These are phyloP conservation scores for Oxyscelio sp. DNA, from an alignment of 2,888 invertebrate species.

Conservation along the genomic window DNA sequence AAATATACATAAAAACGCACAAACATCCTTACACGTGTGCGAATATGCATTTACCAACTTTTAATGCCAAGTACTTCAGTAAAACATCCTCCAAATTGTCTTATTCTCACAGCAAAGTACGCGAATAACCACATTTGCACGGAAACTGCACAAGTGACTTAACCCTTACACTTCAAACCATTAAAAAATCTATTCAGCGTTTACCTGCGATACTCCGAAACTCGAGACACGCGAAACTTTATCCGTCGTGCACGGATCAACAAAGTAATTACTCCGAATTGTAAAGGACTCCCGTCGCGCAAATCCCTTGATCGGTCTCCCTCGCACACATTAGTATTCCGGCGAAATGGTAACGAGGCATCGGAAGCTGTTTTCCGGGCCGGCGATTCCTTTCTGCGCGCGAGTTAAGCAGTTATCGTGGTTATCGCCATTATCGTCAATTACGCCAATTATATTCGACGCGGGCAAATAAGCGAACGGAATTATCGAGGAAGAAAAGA, in stretches of 20 bases:
- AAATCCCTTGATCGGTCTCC: conserved; percentile 17
- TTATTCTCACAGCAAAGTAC: too few relatives aligned
- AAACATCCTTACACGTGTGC: too few relatives aligned
- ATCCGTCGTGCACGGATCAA: conserved; percentile 54
- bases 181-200: conserved; percentile 7
- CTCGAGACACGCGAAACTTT: conserved; percentile 46
- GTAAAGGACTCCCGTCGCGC: conserved; percentile 35
- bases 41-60: too few relatives aligned
- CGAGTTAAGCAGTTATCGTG: conserved; percentile 66
- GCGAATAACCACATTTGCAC: not conserved
- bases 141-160: conserved; percentile 1
- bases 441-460: conserved; percentile 70
- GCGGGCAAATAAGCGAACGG: conserved; percentile 30
- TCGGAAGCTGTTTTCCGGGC: conserved; percentile 67
- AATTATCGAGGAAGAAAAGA: not conserved
- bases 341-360: conserved; percentile 63
- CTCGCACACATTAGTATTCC: conserved; percentile 44
- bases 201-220: conserved; percentile 7
- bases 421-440: conserved; percentile 73
- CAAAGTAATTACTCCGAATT: conserved; percentile 66
- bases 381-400: conserved; percentile 67
- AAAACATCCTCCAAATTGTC: too few relatives aligned
- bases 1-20: too few relatives aligned
- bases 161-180: conserved; percentile 31
- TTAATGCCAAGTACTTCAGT: too few relatives aligned